Evolutionary conservation across 1,140 invertebrate species (phyloP).

Genomic region (Ips typographus): DNA sequence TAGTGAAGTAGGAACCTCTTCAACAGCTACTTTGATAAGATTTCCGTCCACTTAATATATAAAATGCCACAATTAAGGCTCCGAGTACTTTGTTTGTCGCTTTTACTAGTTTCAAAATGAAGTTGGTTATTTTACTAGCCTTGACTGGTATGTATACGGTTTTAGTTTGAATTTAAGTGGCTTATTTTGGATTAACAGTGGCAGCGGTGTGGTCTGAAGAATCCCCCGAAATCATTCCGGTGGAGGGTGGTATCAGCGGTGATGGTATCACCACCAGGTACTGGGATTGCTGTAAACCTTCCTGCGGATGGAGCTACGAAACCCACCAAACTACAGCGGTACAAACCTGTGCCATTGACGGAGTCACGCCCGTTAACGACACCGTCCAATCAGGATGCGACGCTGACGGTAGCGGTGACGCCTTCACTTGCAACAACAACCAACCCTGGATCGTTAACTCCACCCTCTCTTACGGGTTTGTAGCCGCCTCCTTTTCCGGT

Average conservation of each 20-base stretch:
- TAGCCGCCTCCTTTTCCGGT: slow-evolving; percentile 31
- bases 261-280: slow-evolving; percentile 29
- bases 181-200: not conserved
- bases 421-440: slow-evolving; percentile 31
- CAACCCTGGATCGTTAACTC: slow-evolving; percentile 31
- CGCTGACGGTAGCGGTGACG: slow-evolving; percentile 4
- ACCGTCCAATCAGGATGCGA: slow-evolving; percentile 20
- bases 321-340: slow-evolving; percentile 20
- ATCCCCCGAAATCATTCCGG: slow-evolving; percentile 30
- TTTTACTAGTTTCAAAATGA: not conserved
- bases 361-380: slow-evolving; percentile 16
- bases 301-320: slow-evolving; percentile 29
- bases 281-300: slow-evolving; percentile 16
- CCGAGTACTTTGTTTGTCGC: not conserved
- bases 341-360: slow-evolving; percentile 23
- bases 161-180: not conserved
- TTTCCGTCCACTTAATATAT: no score
- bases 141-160: not conserved
- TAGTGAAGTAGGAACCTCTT: no score
- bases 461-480: slow-evolving; percentile 33
- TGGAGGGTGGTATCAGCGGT: slow-evolving; percentile 15
- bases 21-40: no score
- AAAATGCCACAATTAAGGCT: no score
- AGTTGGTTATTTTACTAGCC: not conserved
- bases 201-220: not conserved